Base-by-base conservation (phyloP, 2,888 invertebrate species). In the Toxonevra muliebris region DNA sequence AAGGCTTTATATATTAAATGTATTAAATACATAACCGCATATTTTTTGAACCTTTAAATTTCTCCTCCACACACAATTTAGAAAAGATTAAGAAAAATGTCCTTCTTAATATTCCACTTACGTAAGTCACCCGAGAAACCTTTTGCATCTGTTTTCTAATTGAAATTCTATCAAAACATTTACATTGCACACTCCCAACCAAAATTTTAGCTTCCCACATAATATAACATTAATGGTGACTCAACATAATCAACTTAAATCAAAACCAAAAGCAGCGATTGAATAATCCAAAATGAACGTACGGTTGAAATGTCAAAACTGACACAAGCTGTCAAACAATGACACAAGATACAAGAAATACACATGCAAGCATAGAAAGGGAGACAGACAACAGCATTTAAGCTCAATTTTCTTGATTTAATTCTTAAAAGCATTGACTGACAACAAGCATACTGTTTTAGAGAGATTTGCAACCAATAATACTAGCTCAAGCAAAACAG, bases 291-390 rank as follows among this genome's bases (percentile, higher is more conserved):
- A 64, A 60, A 61, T 45, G 64, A 60, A 68, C 50, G 30, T 43
- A 45, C 53, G 62, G 72, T 60, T 78, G 76, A 76, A 74, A 77
- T 77, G 80, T 79, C 77, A 77, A 74, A 76, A 74, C 73, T 76
- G 77, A 78, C 77, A 77, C 61, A 57, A 61, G 64, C 74, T 77
- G 77, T 77, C 77, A 78, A 79, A 78, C 79, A 80, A 75, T 69
- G 71, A 73, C 73, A 70, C 73, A 73, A 69, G 65, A 30, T 43
- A 30, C 53, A 50, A 13, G 13, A 60, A 45, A 13, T 4, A 20
- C 2, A 40, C 57, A 57, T 43, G n/a, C 30, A 30, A 4, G 7
- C 30, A 2, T 30, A 30, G 30, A 30, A 30, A 30, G n/a, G n/a
- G n/a, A n/a, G n/a, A n/a, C n/a, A n/a, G n/a, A n/a, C n/a, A n/a